Evolutionary conservation across 2,888 invertebrate genomes (phyloP).

Genomic region (Agrotis exclamationis): DNA sequence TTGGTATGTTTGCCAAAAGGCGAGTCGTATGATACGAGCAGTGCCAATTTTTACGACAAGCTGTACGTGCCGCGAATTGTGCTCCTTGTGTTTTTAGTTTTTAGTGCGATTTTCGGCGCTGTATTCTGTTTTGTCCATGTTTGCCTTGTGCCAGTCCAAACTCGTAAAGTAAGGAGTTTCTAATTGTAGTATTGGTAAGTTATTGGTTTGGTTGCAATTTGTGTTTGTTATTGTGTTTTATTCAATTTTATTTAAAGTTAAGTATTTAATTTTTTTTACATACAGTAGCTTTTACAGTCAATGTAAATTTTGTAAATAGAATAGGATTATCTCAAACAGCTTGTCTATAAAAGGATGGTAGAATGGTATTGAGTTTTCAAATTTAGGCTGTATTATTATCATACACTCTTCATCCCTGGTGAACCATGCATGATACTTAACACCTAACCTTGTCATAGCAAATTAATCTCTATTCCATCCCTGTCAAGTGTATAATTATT

Average conservation of each 20-base stretch:
- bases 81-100: slow-evolving; percentile 75
- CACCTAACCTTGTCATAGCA: neutral
- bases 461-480: slow-evolving; percentile 1
- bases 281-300: neutral
- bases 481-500: slow-evolving; percentile 13
- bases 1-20: slow-evolving; percentile 92
- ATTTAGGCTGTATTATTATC: neutral
- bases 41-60: slow-evolving; percentile 89
- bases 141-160: slow-evolving; percentile 80
- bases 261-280: too few relatives aligned
- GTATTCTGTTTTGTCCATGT: slow-evolving; percentile 78
- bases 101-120: slow-evolving; percentile 75
- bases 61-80: slow-evolving; percentile 79
- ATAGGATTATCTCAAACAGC: neutral
- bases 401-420: neutral
- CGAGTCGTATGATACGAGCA: slow-evolving; percentile 74
- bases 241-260: neutral
- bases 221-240: slow-evolving; percentile 17
- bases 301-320: slow-evolving; percentile 14
- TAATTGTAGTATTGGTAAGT: slow-evolving; percentile 78
- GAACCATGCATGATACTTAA: slow-evolving; percentile 12
- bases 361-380: neutral
- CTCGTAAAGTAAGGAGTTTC: slow-evolving; percentile 80
- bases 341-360: neutral
- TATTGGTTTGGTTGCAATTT: slow-evolving; percentile 56